Base-by-base conservation (phyloP, 2,113 vertebrate species). In the Podarcis muralis region DNA sequence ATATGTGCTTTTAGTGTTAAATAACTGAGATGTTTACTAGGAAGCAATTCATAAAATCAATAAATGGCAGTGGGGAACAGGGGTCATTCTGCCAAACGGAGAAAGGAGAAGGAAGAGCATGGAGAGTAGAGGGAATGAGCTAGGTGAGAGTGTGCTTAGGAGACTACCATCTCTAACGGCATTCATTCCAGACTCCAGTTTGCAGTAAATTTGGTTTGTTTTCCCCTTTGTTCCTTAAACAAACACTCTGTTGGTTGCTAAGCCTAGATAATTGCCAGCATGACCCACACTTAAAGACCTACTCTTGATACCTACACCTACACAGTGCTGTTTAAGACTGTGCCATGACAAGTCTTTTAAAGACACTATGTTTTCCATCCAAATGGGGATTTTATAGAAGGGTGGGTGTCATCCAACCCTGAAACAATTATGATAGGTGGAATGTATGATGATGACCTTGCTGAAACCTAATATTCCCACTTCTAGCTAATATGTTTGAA, bases 401-500 rank as follows among this genome's bases (percentile, higher is more conserved):
- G 81, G 69, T 22, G n/a, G 13, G 25, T 4, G 37, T 65, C 35
- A 59, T 32, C 6, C 32, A 83, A 40, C 53, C 72, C 57, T 85
- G 84, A 85, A 85, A 85, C 23, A 76, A 30, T 76, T 65, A 37
- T 65, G 57, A 65, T 57, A 62, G n/a, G 71, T 37, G 57, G 32
- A 75, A 62, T 12, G 75, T 62, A 85, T 9, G 9, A 76, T 22
- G 48, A 84, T 57, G 53, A 37, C 53, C 11, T 8, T 85, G 23
- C 15, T 85, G 72, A 76, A 85, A 59, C 32, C 57, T 75, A 59
- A 40, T 23, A 30, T 30, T 53, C 25, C 35, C 35, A 18, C 71
- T 77, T 18, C 57, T 37, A 20, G n/a, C 23, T 85, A 65, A 85
- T 85, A 40, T 30, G 72, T 85, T 85, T 65, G 57, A 85, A 85